Evolutionary conservation across 2,113 vertebrate genomes (phyloP), one percentile per base, ranked within the genome.

Genomic region (Lepus timidus): DNA sequence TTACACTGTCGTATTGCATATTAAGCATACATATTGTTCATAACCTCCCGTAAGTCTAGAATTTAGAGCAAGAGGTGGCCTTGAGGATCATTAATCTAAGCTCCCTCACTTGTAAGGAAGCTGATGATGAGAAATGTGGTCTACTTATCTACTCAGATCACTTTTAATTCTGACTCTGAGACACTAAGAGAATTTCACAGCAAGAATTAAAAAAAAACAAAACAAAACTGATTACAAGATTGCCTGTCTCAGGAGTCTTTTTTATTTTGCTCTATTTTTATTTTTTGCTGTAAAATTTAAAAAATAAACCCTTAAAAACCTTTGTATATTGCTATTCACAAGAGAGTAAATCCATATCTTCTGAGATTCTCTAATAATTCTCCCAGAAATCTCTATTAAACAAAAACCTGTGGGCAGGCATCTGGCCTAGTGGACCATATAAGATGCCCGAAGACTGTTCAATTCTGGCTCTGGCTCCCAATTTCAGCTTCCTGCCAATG

Each of bases 11-110:
- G 55, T 61, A 13, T 58, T 33, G n/a, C 3, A 33, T 71, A 33
- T 39, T 52, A 65, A 25, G 12, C 62, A 36, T 27, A 88, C 29
- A 55, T 61, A 13, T 44, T 33, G n/a, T 2, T 20, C 33, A 65
- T 33, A 44, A 67, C 51, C 2, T 33, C 33, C 31, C 20, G 20
- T 68, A 68, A 88, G n/a, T 91, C 82, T 90, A 95, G 84, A 94
- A 81, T 75, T 70, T 44, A 61, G 64, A 33, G 29, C n/a, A 93
- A 67, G 74, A 85, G 67, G 39, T 87, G 12, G 13, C 51, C 27
- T 79, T 36, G 27, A 14, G 23, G 20, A n/a, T 84, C 11, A 29
- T 79, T 92, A 22, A 79, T 82, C 27, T 31, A 81, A 90, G 80
- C 25, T 29, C 20, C 13, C 4, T 76, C 13, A 51, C 23, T 87